These are phyloP conservation scores for Drosophila athabasca DNA, from an alignment of 1,140 invertebrate genomes.

Conservation along the genomic window DNA sequence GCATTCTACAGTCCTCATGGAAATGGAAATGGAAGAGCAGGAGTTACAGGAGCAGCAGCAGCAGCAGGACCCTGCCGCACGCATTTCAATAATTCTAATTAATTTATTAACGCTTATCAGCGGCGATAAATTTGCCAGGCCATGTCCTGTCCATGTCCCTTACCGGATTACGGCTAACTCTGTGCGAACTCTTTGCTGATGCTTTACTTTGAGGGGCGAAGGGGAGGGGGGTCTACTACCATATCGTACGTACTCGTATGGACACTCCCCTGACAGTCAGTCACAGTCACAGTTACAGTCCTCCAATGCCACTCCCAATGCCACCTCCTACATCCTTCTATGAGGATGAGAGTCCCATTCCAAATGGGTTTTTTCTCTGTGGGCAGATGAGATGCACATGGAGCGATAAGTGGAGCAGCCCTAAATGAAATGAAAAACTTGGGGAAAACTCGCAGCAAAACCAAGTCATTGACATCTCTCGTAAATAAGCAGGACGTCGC, in stretches of 20 bases:
- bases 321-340: constrained; percentile 7
- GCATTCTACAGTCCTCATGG: constrained; percentile 20
- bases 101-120: constrained; percentile 84
- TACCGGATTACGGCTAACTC: constrained; percentile 41
- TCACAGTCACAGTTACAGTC: constrained; percentile 21
- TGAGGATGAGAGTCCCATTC: constrained; percentile 11
- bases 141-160: constrained; percentile 35
- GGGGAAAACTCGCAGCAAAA: constrained; percentile 22
- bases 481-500: constrained; percentile 61
- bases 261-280: constrained; percentile 20
- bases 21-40: not conserved
- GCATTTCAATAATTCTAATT: constrained; percentile 84
- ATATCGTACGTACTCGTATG: not conserved
- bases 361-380: too few relatives aligned
- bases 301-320: not conserved
- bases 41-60: constrained; percentile 12
- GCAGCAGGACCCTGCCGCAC: constrained; percentile 41
- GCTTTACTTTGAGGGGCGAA: constrained; percentile 18
- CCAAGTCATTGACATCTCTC: constrained; percentile 58
- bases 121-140: constrained; percentile 72
- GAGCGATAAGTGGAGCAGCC: constrained; percentile 60
- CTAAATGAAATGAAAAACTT: constrained; percentile 78
- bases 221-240: not conserved
- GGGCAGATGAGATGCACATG: constrained; percentile 52
- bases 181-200: constrained; percentile 57